Evolutionary conservation across 2,888 invertebrate genomes (phyloP).

Genomic region (Microplitis deprimator): DNA sequence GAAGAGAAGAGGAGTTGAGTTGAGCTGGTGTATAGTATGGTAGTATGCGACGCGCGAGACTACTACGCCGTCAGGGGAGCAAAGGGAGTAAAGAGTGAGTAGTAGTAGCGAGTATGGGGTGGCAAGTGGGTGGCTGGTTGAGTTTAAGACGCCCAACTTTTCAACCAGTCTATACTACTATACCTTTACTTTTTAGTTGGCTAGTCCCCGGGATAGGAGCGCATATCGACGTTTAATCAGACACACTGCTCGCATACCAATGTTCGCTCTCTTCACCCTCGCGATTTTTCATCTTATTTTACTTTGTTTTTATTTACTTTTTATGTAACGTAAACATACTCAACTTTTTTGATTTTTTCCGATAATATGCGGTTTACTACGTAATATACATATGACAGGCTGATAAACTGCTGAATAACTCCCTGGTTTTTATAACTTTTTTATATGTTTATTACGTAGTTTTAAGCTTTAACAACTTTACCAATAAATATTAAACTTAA

Average conservation of each 20-base stretch:
- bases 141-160: conserved; percentile 33
- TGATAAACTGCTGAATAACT: neutral
- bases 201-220: conserved; percentile 35
- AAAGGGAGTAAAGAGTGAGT: conserved; percentile 10
- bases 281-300: conserved; percentile 30
- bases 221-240: conserved; percentile 60
- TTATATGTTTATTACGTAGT: neutral
- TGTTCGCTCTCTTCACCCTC: conserved; percentile 34
- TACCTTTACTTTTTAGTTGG: conserved; percentile 12
- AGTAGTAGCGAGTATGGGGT: conserved; percentile 27
- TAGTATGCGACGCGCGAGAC: neutral
- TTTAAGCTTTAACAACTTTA: neutral
- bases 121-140: conserved; percentile 13
- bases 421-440: neutral
- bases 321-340: neutral
- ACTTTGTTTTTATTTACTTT: conserved; percentile 28
- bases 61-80: neutral
- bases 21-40: neutral
- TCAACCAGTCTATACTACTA: conserved; percentile 26
- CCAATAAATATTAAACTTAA: neutral
- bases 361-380: neutral
- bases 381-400: neutral
- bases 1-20: neutral
- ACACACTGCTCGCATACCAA: conserved; percentile 54
- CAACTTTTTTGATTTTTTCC: neutral